A percentile compares a stretch with the other conserved stretches of the same genome.
phyloP scores from a whole-genome alignment of 2,888 invertebrate species.

The Nebria salina region DNA sequence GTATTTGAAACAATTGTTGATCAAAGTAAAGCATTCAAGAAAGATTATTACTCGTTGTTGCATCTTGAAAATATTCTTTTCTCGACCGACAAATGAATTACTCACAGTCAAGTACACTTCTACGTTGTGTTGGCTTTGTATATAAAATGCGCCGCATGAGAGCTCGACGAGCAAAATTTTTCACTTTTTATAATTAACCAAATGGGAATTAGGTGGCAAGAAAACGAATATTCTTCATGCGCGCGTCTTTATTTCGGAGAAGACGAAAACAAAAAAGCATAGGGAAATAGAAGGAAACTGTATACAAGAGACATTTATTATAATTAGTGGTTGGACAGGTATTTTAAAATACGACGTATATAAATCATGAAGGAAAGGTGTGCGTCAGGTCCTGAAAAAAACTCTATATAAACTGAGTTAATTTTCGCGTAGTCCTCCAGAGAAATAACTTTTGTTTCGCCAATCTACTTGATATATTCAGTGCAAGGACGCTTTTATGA shows the following conservation, averaged over 20 bases:
- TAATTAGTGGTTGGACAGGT: slow-evolving; percentile 47
- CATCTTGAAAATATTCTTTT: neutral
- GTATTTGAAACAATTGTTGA: neutral
- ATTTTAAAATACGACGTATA: slow-evolving; percentile 45
- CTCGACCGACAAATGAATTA: slow-evolving; percentile 5
- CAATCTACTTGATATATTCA: slow-evolving; percentile 46
- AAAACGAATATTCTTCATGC: slow-evolving; percentile 27
- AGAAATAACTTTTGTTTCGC: slow-evolving; percentile 47
- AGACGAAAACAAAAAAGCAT: slow-evolving; percentile 27
- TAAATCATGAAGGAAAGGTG: slow-evolving; percentile 42
- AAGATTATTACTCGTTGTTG: neutral
- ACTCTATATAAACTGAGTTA: slow-evolving; percentile 45
- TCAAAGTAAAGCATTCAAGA: neutral
- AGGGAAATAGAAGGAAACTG: slow-evolving; percentile 14
- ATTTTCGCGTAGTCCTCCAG: slow-evolving; percentile 42
- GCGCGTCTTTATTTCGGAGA: slow-evolving; percentile 33
- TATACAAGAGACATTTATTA: slow-evolving; percentile 46
- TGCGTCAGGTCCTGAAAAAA: slow-evolving; percentile 9
- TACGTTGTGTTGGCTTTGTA: slow-evolving; percentile 16
- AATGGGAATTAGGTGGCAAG: slow-evolving; percentile 29
- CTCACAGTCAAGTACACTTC: slow-evolving; percentile 21
- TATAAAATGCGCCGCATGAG: neutral
- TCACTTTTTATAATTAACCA: slow-evolving; percentile 43
- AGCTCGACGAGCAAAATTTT: slow-evolving; percentile 28
- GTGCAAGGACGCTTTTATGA: slow-evolving; percentile 41